Base-by-base conservation (phyloP, 2,888 invertebrate genomes). In the Metacarcinus magister region DNA sequence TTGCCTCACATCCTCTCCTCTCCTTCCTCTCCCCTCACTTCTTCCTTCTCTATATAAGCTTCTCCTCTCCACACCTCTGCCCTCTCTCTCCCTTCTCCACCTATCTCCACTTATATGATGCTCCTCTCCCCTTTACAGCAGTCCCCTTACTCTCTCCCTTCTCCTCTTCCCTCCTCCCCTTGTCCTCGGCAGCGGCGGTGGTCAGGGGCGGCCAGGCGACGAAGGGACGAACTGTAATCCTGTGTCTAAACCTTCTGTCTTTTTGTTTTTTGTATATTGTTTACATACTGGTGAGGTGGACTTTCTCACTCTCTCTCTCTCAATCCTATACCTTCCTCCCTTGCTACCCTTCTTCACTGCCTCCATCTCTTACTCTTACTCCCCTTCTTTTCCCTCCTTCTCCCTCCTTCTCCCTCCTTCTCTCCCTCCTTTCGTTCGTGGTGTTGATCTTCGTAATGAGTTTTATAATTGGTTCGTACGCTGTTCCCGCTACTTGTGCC, bases 371-470 rank as follows among this genome's bases (percentile, higher is more conserved):
- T 13, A 7, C 32, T 32, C 82, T 28, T 7, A 32, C 82, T 28
- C 82, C 32, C 32, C 32, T 32, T 32, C 82, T 13, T 32, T 32
- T 5, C 23, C 67, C 19, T 5, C 23, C n/a, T 5, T 23, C 5
- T 3, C 82, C 28, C 82, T 32, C 82, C 82, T 13, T 32, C 28
- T 28, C 82, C 13, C 32, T 13, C 32, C 10, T 13, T 28, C 23
- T 19, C 67, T 7, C 67, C 67, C 3, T 23, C 67, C 23, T 19
- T 19, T 23, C 23, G 3, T 10, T 67, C 67, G 67, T 67, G 67
- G 13, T 67, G 82, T 82, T 82, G 82, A 82, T 82, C 82, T 82
- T 82, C 28, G 32, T 82, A 82, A 82, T 82, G 82, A 82, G 82
- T 82, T 82, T 82, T 82, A 32, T 82, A 82, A 82, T 82, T 82